Conservation (phyloP, 2,113 vertebrate genomes). For the Danio rerio region DNA sequence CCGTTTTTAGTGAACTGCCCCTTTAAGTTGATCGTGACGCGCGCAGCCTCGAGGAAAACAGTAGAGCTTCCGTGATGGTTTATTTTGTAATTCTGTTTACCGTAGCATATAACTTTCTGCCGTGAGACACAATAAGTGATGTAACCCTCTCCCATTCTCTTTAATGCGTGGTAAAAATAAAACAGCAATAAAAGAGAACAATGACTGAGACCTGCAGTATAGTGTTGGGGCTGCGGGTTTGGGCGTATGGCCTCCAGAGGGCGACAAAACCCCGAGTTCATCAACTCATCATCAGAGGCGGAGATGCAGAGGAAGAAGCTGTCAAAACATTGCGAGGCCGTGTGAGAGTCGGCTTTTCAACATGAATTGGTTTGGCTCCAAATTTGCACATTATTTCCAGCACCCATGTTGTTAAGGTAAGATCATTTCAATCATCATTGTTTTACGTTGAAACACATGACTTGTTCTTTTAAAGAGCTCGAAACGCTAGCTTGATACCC, state of each 20-base stretch:
- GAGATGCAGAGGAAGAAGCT: slow-evolving; percentile 21
- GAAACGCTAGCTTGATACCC: too few species aligned
- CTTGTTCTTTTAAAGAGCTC: too few species aligned
- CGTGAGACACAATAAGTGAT: too few species aligned
- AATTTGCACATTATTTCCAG: not conserved
- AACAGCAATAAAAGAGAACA: not conserved
- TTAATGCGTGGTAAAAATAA: not conserved
- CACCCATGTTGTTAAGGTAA: slow-evolving; percentile 11
- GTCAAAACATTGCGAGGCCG: slow-evolving; percentile 38
- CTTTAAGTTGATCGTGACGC: too few species aligned
- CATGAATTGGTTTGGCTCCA: not conserved
- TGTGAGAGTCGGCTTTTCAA: not conserved
- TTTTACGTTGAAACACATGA: too few species aligned
- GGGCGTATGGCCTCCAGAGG: not conserved
- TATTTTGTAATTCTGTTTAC: too few species aligned
- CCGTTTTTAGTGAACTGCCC: too few species aligned
- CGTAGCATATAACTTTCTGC: too few species aligned
- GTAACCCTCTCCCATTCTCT: too few species aligned
- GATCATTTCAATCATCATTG: not conserved
- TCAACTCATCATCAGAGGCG: not conserved
- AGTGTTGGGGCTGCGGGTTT: not conserved
- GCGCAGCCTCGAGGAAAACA: too few species aligned
- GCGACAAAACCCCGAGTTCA: not conserved
- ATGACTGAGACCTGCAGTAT: not conserved
- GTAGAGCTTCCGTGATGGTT: too few species aligned